A percentile compares a stretch with the other conserved stretches of the same genome.
These are phyloP conservation scores for Odobenus rosmarus DNA, from an alignment of 2,113 vertebrate genomes.

Conservation along the genomic window DNA sequence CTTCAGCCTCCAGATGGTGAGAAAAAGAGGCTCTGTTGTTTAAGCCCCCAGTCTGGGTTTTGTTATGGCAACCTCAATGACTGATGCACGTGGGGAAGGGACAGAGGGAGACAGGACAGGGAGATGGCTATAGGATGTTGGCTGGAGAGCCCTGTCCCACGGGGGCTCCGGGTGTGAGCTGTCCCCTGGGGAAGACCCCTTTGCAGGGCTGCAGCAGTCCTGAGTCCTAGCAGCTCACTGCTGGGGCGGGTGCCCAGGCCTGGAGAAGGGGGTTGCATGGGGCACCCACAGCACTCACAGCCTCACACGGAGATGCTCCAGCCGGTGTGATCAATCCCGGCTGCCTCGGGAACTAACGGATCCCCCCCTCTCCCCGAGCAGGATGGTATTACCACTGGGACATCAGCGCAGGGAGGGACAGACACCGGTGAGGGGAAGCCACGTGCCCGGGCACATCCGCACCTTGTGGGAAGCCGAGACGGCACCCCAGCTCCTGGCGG, in stretches of 20 bases:
- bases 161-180: background rate
- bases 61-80: accelerated
- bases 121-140: accelerated
- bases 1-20: background rate
- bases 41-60: background rate
- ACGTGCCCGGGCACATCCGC: accelerated
- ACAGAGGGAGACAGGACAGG: background rate
- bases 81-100: accelerated
- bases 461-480: background rate
- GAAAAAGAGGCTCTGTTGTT: accelerated
- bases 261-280: accelerated
- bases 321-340: accelerated
- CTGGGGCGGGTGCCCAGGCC: too few species aligned
- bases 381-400: accelerated
- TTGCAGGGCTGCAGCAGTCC: accelerated
- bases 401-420: background rate
- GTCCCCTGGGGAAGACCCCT: too few species aligned
- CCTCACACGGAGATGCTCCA: accelerated
- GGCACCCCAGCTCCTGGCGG: accelerated
- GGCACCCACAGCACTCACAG: background rate
- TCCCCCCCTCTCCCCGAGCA: accelerated
- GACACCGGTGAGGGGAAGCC: accelerated
- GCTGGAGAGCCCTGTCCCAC: background rate
- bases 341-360: accelerated
- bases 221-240: background rate